Base-by-base conservation (phyloP, 2,888 invertebrate species). In the Harpagoxenus sublaevis region DNA sequence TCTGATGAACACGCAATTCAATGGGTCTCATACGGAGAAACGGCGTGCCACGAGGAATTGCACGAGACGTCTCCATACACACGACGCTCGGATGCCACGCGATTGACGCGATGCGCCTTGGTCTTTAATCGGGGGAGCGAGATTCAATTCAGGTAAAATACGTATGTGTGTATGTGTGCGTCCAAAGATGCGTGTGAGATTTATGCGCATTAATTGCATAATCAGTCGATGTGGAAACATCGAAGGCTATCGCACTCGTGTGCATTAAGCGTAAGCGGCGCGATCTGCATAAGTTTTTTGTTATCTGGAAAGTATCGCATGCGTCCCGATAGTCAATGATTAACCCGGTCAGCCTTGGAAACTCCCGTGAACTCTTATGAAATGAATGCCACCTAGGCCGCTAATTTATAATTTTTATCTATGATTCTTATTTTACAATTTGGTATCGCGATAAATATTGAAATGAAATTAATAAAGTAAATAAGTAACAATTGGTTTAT, bases 21-120 rank as follows among this genome's bases (percentile, higher is more conserved):
- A 89, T 84, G 68, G 74, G 82, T 60, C 57, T 45, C 45, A 57
- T 57, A 31, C 35, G 51, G 60, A 83, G 68, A 35, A 85, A 84
- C 62, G 15, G 31, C 48, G 31, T 48, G 28, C 31, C 15, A 35
- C 62, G 66, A 70, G 70, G 73, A 45, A 71, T 79, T 1, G 79
- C 83, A 82, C 39, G 73, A 87, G 84, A 85, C 39, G 39, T 60
- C 57, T 45, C 60, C 65, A 75, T 28, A 48, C 39, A 3, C 42
- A 23, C n/a, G 57, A 57, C 70, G 78, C 23, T 63, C 87, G 85
- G 39, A 77, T 65, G 83, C 86, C 70, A 71, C 85, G 70, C 84
- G 65, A 90, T 82, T 84, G 66, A 71, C 85, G 70, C 83, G 65
- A 90, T 82, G n/a, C 10, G 12, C 31, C 12, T 70, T 45, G 28